Evolutionary conservation across 2,888 invertebrate species (phyloP).

Genomic region (Cyrtodaria siliqua): DNA sequence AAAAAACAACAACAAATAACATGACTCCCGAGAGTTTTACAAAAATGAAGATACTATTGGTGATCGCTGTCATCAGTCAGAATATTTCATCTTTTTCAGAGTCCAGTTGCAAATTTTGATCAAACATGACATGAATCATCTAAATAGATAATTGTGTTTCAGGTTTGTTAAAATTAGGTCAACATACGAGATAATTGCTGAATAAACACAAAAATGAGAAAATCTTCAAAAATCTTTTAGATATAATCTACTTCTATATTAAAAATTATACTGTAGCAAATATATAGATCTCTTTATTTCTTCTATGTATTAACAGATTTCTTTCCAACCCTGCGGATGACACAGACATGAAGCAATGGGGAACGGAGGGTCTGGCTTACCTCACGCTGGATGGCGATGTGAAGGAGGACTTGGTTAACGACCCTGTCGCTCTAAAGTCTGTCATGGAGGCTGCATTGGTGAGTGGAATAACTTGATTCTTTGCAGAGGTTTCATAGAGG

Average conservation of each 20-base stretch:
- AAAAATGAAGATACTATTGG: no score
- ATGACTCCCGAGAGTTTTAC: no score
- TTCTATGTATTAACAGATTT: constrained; percentile 87
- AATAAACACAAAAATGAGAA: background rate
- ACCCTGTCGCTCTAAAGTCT: constrained; percentile 92
- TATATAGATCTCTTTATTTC: background rate
- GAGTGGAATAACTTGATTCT: constrained; percentile 10
- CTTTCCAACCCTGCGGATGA: constrained; percentile 95
- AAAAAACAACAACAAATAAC: no score
- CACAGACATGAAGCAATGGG: constrained; percentile 96
- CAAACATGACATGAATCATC: no score
- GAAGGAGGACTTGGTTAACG: constrained; percentile 97
- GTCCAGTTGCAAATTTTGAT: no score
- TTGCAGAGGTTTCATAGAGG: no score
- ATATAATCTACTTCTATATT: constrained; percentile 2
- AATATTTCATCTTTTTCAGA: no score
- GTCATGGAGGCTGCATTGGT: constrained; percentile 95
- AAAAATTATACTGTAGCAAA: background rate
- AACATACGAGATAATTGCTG: no score
- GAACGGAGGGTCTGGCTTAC: constrained; percentile 98
- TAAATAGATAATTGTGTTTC: no score
- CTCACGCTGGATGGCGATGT: constrained; percentile 99
- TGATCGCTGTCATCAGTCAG: no score
- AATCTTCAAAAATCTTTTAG: background rate
- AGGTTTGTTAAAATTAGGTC: no score